A percentile compares a stretch with the other conserved stretches of the same genome.
Conservation (phyloP, 2,888 invertebrate species). For the Agriotes lineatus region DNA sequence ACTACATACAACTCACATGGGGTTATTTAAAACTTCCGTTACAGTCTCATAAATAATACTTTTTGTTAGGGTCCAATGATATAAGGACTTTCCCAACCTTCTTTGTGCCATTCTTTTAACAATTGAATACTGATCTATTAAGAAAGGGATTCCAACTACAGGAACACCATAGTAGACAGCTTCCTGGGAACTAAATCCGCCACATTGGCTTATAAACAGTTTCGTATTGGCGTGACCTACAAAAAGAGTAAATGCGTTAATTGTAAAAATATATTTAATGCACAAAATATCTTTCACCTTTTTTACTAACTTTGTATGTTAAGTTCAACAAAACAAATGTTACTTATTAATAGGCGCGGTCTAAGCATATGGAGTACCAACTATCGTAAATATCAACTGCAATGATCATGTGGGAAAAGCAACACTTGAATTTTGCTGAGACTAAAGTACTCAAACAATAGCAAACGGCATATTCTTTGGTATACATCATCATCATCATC, state of each 20-base stretch:
- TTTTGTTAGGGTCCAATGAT: slow-evolving; percentile 47
- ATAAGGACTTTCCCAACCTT: slow-evolving; percentile 50
- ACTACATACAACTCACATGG: slow-evolving; percentile 50
- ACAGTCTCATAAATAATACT: slow-evolving; percentile 48
- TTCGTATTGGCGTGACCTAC: slow-evolving; percentile 50
- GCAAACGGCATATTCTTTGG: too few species aligned
- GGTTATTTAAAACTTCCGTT: slow-evolving; percentile 49
- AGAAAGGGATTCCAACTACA: slow-evolving; percentile 56
- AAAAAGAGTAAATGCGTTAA: background rate
- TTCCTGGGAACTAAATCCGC: slow-evolving; percentile 55
- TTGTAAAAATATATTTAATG: too few species aligned
- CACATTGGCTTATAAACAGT: slow-evolving; percentile 53
- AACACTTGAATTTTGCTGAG: too few species aligned
- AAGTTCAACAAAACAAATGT: too few species aligned
- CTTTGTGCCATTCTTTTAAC: slow-evolving; percentile 52
- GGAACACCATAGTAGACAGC: slow-evolving; percentile 52
- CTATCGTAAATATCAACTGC: too few species aligned
- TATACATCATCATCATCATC: too few species aligned
- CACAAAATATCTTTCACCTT: too few species aligned
- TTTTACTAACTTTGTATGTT: too few species aligned
- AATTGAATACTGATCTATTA: slow-evolving; percentile 57
- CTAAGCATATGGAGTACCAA: too few species aligned
- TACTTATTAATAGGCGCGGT: too few species aligned
- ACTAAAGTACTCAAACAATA: too few species aligned
- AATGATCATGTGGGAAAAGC: too few species aligned